phyloP scores from a whole-genome alignment of 2,797 vertebrate genomes.

The Chelidonichthys spinosus region DNA sequence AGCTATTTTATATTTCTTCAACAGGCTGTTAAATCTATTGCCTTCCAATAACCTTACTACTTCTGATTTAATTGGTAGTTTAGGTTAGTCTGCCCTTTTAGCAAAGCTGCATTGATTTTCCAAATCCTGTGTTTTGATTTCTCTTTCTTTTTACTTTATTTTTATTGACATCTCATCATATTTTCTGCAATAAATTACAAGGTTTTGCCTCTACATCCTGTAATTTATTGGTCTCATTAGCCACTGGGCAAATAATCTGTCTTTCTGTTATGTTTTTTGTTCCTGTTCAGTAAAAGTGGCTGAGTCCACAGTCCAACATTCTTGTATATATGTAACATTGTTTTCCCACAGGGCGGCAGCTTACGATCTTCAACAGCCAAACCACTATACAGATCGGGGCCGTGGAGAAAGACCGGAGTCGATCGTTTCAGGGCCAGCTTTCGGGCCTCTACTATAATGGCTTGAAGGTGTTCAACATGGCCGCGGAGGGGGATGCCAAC shows the following conservation, averaged over 20 bases:
- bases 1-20: slow-evolving; percentile 26
- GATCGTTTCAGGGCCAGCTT: slow-evolving; percentile 98
- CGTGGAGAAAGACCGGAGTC: slow-evolving; percentile 94
- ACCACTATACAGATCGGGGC: slow-evolving; percentile 99
- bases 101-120: slow-evolving; percentile 85
- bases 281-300: slow-evolving; percentile 76
- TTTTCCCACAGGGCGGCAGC: slow-evolving; percentile 96
- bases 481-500: slow-evolving; percentile 96
- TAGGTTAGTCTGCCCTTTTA: slow-evolving; percentile 86
- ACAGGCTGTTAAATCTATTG: slow-evolving; percentile 23
- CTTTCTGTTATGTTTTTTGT: slow-evolving; percentile 70
- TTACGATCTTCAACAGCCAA: slow-evolving; percentile 99
- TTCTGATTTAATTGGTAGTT: slow-evolving; percentile 30
- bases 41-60: slow-evolving; percentile 20
- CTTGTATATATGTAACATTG: slow-evolving; percentile 96
- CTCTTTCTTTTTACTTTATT: slow-evolving; percentile 80
- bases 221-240: slow-evolving; percentile 99
- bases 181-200: slow-evolving; percentile 95
- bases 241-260: slow-evolving; percentile 93
- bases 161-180: slow-evolving; percentile 91
- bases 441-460: slow-evolving; percentile 99
- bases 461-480: slow-evolving; percentile 99
- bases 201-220: slow-evolving; percentile 85
- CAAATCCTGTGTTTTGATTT: slow-evolving; percentile 78
- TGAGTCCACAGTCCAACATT: slow-evolving; percentile 88